Percentiles rank a stretch among this genome's conserved stretches.
Evolutionary conservation across 2,888 invertebrate genomes (phyloP).

Genomic region (Dynastes tityus): DNA sequence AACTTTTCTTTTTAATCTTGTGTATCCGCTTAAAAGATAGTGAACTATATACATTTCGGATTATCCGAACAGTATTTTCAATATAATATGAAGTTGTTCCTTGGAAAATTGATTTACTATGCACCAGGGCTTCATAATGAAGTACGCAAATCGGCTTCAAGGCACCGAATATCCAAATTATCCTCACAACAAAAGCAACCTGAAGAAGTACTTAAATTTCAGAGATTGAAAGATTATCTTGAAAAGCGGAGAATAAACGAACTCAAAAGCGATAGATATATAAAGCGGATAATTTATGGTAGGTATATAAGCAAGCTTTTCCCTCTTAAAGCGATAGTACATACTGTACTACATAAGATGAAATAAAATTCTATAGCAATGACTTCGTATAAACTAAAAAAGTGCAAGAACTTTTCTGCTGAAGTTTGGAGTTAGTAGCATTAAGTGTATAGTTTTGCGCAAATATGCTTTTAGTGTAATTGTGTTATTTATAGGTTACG

Average conservation of each 20-base stretch:
- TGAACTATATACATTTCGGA: not conserved
- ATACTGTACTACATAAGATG: not conserved
- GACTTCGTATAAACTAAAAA: too few relatives aligned
- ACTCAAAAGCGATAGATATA: constrained; percentile 36
- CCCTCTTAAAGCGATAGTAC: not conserved
- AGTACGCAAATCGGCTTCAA: constrained; percentile 27
- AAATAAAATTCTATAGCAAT: too few relatives aligned
- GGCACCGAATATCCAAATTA: constrained; percentile 32
- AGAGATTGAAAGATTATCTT: constrained; percentile 42
- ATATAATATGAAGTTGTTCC: constrained; percentile 4
- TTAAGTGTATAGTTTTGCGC: too few relatives aligned
- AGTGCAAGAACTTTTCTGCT: too few relatives aligned
- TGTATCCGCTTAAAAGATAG: not conserved
- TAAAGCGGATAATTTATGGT: constrained; percentile 25
- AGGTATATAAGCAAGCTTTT: not conserved
- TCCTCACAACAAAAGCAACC: constrained; percentile 36
- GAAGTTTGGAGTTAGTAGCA: too few relatives aligned
- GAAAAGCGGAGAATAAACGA: constrained; percentile 27
- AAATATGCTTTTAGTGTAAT: too few relatives aligned
- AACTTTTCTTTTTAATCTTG: too few relatives aligned
- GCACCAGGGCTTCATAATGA: constrained; percentile 12
- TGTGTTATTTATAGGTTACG: too few relatives aligned
- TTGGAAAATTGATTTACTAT: constrained; percentile 30
- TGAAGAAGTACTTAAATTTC: constrained; percentile 41
- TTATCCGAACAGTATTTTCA: not conserved